Base-by-base conservation (phyloP, 2,797 vertebrate genomes). In the Eutrigla gurnardus region DNA sequence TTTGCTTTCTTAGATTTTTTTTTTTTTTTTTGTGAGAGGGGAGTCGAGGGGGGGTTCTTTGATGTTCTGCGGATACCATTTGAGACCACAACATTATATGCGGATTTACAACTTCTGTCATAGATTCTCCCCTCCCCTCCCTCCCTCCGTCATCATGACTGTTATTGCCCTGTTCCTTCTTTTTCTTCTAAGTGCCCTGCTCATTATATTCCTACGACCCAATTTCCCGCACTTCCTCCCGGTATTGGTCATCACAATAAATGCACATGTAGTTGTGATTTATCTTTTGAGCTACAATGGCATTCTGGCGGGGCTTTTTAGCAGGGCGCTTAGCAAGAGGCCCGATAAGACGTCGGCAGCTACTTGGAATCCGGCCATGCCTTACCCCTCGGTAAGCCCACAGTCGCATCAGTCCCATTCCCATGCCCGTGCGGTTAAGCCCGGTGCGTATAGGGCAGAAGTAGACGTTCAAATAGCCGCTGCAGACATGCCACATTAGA, bases 11-110 rank as follows among this genome's bases (percentile, higher is more conserved):
- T 83, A 88, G 78, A 81, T 90, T 88, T 88, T 60, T 75, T 89
- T 55, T 69, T 2, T 25, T 25, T 66, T 83, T 75, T 89, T 55
- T 69, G 40, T 40, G 71, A 12, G 80, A 59, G 53, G 61, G 32
- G 69, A 57, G 58, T 17, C 17, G 53, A 67, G 73, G 73, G 65
- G 73, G 65, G 64, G 37, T 49, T 85, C 86, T 94, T 93, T 94
- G 91, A 94, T 93, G 92, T 91, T 89, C 80, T 73, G 75, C 11
- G 75, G 89, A 92, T 92, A 91, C 86, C 85, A 78, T 88, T 90
- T 75, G 88, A 94, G 88, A 86, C 84, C 62, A 6, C 36, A 1
- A 89, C 84, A 91, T 91, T 89, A 90, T 92, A 92, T 79, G 62
- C 46, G 70, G 87, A 89, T 92, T 94, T 92, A 85, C 81, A 85